phyloP scores from a whole-genome alignment of 2,113 vertebrate species.

The Aspiorhynchus laticeps region DNA sequence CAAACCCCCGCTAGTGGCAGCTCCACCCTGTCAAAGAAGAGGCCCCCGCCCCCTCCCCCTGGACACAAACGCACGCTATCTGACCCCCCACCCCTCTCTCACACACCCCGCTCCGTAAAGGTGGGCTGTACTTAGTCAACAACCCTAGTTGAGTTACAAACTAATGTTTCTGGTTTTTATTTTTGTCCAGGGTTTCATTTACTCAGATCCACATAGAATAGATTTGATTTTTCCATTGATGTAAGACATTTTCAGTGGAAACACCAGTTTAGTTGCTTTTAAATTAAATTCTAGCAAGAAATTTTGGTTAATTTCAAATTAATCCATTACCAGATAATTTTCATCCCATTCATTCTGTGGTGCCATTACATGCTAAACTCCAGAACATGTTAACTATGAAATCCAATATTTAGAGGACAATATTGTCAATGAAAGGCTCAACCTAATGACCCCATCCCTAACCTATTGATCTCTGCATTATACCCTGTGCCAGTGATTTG shows the following conservation, averaged over 20 bases:
- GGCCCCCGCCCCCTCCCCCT: constrained; percentile 97
- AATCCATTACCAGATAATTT: not conserved
- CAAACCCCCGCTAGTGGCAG: constrained; percentile 87
- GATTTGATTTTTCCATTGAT: not conserved
- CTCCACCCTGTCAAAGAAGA: constrained; percentile 98
- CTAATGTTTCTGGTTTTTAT: not conserved
- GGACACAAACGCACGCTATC: constrained; percentile 99
- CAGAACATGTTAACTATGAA: not conserved
- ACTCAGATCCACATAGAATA: not conserved
- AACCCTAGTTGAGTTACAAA: not conserved
- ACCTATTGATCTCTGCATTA: constrained; percentile 5
- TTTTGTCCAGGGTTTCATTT: not conserved
- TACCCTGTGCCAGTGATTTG: constrained; percentile 33
- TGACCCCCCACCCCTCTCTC: constrained; percentile 97
- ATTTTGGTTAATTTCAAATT: not conserved
- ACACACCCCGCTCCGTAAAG: constrained; percentile 94
- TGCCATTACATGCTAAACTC: not conserved
- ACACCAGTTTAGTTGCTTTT: not conserved
- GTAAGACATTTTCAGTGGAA: not conserved
- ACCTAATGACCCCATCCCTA: constrained; percentile 64
- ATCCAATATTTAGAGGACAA: not conserved
- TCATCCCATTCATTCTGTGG: constrained; percentile 20
- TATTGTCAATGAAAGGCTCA: constrained; percentile 71
- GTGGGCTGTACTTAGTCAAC: constrained; percentile 76
- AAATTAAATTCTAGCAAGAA: not conserved